Percentiles rank a stretch among this genome's conserved stretches.
These are phyloP conservation scores for Calypte anna DNA, from an alignment of 2,113 vertebrate genomes.

Conservation along the genomic window DNA sequence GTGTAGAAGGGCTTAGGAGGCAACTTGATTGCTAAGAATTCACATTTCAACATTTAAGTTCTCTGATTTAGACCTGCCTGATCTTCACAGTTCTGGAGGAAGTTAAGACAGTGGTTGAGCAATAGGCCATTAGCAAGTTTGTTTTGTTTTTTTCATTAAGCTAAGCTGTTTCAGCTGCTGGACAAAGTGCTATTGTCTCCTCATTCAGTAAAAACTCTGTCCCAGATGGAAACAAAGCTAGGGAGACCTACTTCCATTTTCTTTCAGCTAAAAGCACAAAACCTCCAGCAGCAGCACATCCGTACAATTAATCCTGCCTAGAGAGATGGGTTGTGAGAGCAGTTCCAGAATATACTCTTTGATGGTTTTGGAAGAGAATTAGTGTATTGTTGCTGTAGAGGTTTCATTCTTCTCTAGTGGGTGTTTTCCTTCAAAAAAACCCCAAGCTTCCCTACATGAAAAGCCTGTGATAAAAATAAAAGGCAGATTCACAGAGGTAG, in stretches of 20 bases:
- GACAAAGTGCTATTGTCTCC: conserved; percentile 47
- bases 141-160: background rate
- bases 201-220: background rate
- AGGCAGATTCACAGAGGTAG: background rate
- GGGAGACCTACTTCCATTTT: background rate
- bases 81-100: conserved; percentile 1
- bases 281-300: background rate
- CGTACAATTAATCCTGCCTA: background rate
- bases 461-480: background rate
- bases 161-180: conserved; percentile 37
- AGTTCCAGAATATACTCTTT: background rate
- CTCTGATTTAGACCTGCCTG: background rate
- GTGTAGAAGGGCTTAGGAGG: background rate
- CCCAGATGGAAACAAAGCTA: background rate
- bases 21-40: background rate
- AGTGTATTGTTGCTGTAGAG: background rate
- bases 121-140: background rate
- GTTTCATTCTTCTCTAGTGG: background rate
- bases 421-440: background rate
- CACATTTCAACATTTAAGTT: background rate
- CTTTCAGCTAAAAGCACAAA: background rate
- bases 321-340: background rate
- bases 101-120: background rate
- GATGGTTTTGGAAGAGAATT: background rate
- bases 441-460: background rate